Base-by-base conservation (phyloP, 2,113 vertebrate species). In the Alligator mississippiensis region DNA sequence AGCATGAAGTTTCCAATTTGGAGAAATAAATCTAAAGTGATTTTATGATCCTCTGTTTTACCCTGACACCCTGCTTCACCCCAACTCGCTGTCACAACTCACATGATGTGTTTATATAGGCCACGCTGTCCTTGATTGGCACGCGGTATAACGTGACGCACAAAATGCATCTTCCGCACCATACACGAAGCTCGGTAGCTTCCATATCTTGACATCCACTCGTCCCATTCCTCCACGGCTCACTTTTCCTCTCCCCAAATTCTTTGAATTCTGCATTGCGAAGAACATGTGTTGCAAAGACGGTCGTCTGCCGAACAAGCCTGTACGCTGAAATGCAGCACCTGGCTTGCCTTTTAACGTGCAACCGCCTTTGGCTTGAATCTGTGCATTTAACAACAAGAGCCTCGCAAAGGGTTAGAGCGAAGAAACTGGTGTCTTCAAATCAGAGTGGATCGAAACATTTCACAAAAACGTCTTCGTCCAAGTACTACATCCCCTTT, bases 1-100 rank as follows among this genome's bases (percentile, higher is more conserved):
- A 99, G 99, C 99, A 99, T 99, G 99, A 99, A 99, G 99, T 99
- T 99, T 99, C 99, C 99, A 99, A 99, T 99, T 99, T 99, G 98
- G 98, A 98, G 98, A 98, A 99, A 99, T 99, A 99, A 99, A 99
- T 99, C 99, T 99, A 98, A 98, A 99, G 98, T 99, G 98, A 99
- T 99, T 99, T 99, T 99, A 99, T 99, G 99, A 99, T 98, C 98
- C 98, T 98, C 98, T 98, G 98, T 98, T 99, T 98, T 98, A 98
- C 98, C 98, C 98, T 98, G 98, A 98, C 98, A 98, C 98, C 98
- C 98, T 97, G 96, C 98, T 98, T 98, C 98, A 98, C 98, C 98
- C 98, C 98, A 83, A 93, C 97, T 97, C 97, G 96, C 98, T 98
- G 98, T 98, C 98, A 98, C 97, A 98, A 97, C 97, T 90, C 59